Conservation (phyloP, 2,797 vertebrate species). For the Graptemys geographica region DNA sequence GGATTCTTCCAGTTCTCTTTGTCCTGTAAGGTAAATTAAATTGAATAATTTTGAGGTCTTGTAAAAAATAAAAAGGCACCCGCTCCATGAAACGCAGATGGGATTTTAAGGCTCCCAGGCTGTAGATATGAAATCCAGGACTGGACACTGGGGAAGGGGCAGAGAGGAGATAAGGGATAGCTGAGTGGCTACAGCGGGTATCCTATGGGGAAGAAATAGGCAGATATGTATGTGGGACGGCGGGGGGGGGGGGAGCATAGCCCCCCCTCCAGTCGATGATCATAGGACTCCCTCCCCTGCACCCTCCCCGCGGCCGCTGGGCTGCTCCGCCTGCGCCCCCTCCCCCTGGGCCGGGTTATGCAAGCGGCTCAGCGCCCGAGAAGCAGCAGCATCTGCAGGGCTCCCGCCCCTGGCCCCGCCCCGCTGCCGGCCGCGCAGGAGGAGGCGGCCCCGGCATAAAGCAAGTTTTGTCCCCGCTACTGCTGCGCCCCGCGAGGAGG, state of each 20-base stretch:
- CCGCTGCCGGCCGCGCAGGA: background rate
- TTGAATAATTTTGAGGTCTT: background rate
- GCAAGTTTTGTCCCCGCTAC: constrained; percentile 51
- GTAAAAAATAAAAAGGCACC: background rate
- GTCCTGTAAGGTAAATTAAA: background rate
- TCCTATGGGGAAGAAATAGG: too few relatives aligned
- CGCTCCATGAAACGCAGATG: background rate
- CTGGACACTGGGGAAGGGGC: too few relatives aligned
- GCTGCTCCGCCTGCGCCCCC: background rate
- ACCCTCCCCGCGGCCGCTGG: background rate
- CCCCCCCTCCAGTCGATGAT: accelerated
- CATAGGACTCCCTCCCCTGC: background rate
- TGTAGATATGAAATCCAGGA: too few relatives aligned
- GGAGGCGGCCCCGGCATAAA: constrained; percentile 12
- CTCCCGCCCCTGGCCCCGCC: constrained; percentile 65
- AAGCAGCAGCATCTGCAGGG: constrained; percentile 8
- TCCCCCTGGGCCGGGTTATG: constrained; percentile 42
- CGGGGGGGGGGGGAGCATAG: background rate
- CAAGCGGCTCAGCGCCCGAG: constrained; percentile 3
- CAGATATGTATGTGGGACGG: too few relatives aligned
- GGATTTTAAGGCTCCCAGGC: background rate
- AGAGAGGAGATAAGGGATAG: too few relatives aligned
- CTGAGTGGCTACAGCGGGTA: too few relatives aligned
- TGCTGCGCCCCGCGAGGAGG: background rate
- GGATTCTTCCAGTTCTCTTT: background rate